Conservation (phyloP, 2,888 invertebrate species). For the Cordilura impudica region DNA sequence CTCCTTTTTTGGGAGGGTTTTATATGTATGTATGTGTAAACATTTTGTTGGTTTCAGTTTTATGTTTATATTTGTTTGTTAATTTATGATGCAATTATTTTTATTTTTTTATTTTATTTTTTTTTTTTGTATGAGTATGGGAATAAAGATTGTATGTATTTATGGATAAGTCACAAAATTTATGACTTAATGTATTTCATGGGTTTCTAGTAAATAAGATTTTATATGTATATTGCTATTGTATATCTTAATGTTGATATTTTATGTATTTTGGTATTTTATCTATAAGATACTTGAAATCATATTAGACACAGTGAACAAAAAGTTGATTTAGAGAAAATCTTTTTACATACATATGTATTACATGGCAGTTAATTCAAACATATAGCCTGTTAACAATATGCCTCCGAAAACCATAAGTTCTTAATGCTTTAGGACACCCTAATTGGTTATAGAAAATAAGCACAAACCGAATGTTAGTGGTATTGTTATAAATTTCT, state of each 20-base stretch:
- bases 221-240: constrained; percentile 38
- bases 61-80: constrained; percentile 59
- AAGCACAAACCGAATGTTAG: too few relatives aligned
- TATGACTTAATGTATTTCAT: constrained; percentile 59
- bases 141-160: constrained; percentile 50
- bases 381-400: too few relatives aligned
- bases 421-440: too few relatives aligned
- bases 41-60: constrained; percentile 37
- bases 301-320: too few relatives aligned
- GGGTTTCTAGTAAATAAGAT: constrained; percentile 23
- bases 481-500: too few relatives aligned
- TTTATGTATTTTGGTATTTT: constrained; percentile 45
- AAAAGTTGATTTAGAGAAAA: too few relatives aligned
- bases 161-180: constrained; percentile 62
- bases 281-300: constrained; percentile 11
- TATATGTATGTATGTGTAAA: constrained; percentile 12
- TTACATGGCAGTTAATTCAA: too few relatives aligned
- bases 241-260: constrained; percentile 57
- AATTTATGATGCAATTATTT: constrained; percentile 62
- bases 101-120: constrained; percentile 10
- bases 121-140: constrained; percentile 21
- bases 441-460: too few relatives aligned
- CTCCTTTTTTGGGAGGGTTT: background rate
- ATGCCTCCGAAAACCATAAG: too few relatives aligned
- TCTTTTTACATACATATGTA: too few relatives aligned